These are phyloP conservation scores for Bugula neritina DNA, from an alignment of 2,888 invertebrate genomes.

Conservation along the genomic window DNA sequence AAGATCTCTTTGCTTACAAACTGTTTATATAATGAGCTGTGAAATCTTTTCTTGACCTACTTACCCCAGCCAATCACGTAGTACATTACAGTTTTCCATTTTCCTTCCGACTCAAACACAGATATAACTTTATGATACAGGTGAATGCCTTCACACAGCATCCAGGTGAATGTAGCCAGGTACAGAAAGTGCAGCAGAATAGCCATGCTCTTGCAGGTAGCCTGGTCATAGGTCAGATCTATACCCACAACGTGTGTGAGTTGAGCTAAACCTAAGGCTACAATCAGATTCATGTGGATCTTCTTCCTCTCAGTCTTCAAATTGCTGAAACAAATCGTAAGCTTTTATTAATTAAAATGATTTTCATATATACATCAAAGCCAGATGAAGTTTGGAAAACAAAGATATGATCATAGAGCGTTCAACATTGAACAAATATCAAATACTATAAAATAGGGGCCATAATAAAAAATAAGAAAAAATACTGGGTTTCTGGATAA, in stretches of 20 bases:
- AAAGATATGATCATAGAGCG: background rate
- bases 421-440: background rate
- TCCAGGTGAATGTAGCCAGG: slow-evolving; percentile 45
- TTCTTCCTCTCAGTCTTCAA: slow-evolving; percentile 38
- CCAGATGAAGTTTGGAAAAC: background rate
- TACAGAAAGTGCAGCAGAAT: slow-evolving; percentile 39
- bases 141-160: slow-evolving; percentile 45
- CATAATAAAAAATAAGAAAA: no score
- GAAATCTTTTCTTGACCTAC: no score
- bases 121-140: slow-evolving; percentile 42
- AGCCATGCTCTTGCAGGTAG: slow-evolving; percentile 38
- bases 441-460: no score
- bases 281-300: slow-evolving; percentile 40
- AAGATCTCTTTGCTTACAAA: no score
- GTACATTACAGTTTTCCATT: slow-evolving; percentile 37
- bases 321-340: slow-evolving; percentile 34
- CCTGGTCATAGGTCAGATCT: slow-evolving; percentile 26
- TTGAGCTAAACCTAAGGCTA: slow-evolving; percentile 38
- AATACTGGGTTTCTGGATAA: no score
- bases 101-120: slow-evolving; percentile 40
- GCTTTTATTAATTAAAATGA: background rate
- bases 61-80: slow-evolving; percentile 42
- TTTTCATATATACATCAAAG: background rate
- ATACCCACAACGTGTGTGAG: slow-evolving; percentile 37
- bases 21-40: no score